Evolutionary conservation across 1,140 invertebrate genomes (phyloP).

Genomic region (Zaprionus tsacasi): DNA sequence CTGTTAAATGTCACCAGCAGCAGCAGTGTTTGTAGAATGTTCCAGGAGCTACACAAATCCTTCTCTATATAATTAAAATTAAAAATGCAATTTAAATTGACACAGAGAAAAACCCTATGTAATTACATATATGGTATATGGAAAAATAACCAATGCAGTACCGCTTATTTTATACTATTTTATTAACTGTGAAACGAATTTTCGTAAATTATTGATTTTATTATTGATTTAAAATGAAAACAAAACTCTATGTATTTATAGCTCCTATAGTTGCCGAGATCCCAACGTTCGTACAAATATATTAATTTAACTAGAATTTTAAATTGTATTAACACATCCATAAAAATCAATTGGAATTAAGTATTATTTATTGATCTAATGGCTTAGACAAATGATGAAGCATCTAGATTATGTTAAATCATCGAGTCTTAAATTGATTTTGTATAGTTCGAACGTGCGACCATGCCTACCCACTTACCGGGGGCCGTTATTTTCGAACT

Average conservation of each 20-base stretch:
- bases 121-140: background rate
- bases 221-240: too few relatives aligned
- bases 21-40: background rate
- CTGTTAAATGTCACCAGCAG: conserved; percentile 6
- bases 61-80: background rate
- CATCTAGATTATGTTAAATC: background rate
- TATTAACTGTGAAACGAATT: too few relatives aligned
- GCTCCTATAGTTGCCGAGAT: too few relatives aligned
- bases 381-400: background rate
- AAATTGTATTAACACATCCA: too few relatives aligned
- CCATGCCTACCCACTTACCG: background rate
- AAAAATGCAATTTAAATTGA: background rate
- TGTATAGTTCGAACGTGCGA: background rate
- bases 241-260: too few relatives aligned
- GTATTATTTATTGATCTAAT: too few relatives aligned
- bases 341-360: too few relatives aligned
- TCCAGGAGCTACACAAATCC: background rate
- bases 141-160: too few relatives aligned
- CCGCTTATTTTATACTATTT: too few relatives aligned
- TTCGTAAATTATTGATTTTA: too few relatives aligned
- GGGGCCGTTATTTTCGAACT: background rate
- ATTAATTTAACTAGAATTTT: too few relatives aligned
- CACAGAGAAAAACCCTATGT: background rate
- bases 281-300: too few relatives aligned
- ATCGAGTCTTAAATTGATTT: background rate